Evolutionary conservation across 2,113 vertebrate species (phyloP).

Genomic region (Rhineura floridana): DNA sequence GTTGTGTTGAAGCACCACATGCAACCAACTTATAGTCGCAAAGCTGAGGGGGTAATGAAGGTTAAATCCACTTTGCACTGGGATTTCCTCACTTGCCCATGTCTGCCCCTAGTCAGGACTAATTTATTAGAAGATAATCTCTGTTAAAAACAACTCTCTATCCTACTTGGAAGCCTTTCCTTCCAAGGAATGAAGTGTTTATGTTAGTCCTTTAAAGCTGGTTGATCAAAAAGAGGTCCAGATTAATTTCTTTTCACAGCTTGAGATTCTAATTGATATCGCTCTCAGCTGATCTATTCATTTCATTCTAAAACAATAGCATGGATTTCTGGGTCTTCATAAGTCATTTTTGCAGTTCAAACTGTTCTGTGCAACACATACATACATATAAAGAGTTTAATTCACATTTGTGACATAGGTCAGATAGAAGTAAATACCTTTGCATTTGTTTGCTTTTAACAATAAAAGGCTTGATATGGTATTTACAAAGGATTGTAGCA

Average conservation of each 20-base stretch:
- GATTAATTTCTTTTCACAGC: conserved; percentile 63
- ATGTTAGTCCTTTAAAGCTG: conserved; percentile 62
- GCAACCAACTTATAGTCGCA: conserved; percentile 46
- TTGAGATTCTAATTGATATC: conserved; percentile 16
- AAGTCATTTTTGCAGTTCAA: conserved; percentile 19
- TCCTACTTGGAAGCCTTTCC: conserved; percentile 63
- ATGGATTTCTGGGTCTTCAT: conserved; percentile 47
- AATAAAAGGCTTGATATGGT: conserved; percentile 38
- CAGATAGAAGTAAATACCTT: conserved; percentile 10
- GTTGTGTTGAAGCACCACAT: conserved; percentile 47
- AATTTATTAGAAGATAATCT: conserved; percentile 74
- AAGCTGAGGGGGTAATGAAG: conserved; percentile 49
- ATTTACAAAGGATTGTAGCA: conserved; percentile 50
- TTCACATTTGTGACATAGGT: conserved; percentile 24
- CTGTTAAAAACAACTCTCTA: conserved; percentile 71
- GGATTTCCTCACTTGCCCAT: conserved; percentile 66
- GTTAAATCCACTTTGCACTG: conserved; percentile 70
- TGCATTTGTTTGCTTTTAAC: background rate
- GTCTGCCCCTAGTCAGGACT: conserved; percentile 61
- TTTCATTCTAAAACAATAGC: conserved; percentile 30
- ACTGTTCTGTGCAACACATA: background rate
- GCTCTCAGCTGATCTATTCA: conserved; percentile 24
- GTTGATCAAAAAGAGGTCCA: conserved; percentile 61
- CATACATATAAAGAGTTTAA: conserved; percentile 35
- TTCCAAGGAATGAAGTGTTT: conserved; percentile 67